phyloP scores from a whole-genome alignment of 2,797 vertebrate genomes.

The Chelon labrosus region DNA sequence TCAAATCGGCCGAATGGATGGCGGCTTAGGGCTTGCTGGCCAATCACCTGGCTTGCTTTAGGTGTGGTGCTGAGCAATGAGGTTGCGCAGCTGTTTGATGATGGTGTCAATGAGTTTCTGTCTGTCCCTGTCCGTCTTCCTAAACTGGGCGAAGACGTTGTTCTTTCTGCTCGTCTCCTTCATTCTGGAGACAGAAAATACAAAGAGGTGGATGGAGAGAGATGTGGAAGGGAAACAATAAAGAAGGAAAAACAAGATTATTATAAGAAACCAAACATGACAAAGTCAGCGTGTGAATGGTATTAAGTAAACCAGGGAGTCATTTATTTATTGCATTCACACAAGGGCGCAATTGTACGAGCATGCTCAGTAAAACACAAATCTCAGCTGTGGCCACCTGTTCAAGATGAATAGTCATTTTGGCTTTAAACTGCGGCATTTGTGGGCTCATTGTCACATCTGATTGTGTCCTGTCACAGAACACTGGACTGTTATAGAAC shows the following conservation, averaged over 20 bases:
- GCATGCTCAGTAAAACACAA: slow-evolving; percentile 37
- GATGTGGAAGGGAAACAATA: too few relatives aligned
- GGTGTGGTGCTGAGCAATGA: slow-evolving; percentile 91
- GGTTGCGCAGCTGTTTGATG: slow-evolving; percentile 93
- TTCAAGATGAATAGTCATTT: background rate
- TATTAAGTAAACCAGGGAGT: background rate
- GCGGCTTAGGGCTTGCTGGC: background rate
- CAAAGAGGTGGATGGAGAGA: background rate
- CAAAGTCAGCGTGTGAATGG: background rate
- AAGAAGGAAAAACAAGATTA: too few relatives aligned
- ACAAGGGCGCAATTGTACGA: background rate
- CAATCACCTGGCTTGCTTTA: slow-evolving; percentile 11
- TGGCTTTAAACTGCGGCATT: background rate
- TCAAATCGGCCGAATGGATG: background rate
- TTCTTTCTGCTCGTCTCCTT: slow-evolving; percentile 94
- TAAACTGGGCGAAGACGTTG: slow-evolving; percentile 95
- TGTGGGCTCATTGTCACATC: slow-evolving; percentile 27
- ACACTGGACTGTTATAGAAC: slow-evolving; percentile 30
- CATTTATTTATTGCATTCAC: background rate
- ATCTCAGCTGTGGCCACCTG: background rate
- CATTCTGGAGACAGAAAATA: slow-evolving; percentile 85
- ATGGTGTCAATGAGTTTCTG: slow-evolving; percentile 96
- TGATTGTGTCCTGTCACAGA: slow-evolving; percentile 38
- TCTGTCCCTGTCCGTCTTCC: slow-evolving; percentile 94
- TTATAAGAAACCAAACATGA: background rate